Evolutionary conservation across 1,140 invertebrate species (phyloP), one percentile per base, ranked within the genome.

Genomic region (Drosophila carrolli): DNA sequence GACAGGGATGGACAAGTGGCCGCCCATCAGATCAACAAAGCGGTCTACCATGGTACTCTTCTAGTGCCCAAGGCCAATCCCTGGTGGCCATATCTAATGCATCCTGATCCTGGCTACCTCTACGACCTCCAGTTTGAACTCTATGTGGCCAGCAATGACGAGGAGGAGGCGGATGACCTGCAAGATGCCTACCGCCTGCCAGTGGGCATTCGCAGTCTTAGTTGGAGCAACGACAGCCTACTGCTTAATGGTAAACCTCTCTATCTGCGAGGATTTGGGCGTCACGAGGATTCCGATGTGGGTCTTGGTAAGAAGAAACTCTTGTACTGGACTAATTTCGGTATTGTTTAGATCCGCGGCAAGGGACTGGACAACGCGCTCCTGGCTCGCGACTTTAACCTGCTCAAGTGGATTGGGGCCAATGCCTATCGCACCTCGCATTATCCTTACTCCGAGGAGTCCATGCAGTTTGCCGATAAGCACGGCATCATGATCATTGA

Each of bases 401-500:
- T 99, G 47, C 94, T 99, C 1, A 96, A 96, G 92, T 99, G 98
- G 98, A 93, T 98, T 10, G 98, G 98, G 1, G 98, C 97, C 2
- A 99, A 99, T 93, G 95, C 96, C 32, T 99, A 98, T 92, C 94
- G 99, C 27, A 99, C 99, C 0, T 99, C 98, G 0, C 98, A 99
- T 92, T 99, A 99, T 93, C 99, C 99, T 3, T 99, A 99, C 93
- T 97, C 98, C 1, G 98, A 99, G 90, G 98, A 99, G 93, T 96
- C 98, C 29, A 97, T 99, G 95, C 97, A 99, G 89, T 94, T 97
- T 88, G 98, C 98, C 19, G 98, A 99, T 92, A 94, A 96, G 84
- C 94, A 97, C 62, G 98, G 98, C 16, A 98, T 99, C 75, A 97
- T 98, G 92, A 96, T 99, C n/a, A 98, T 99, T 63, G 96, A 98